These are phyloP conservation scores for Julus scandinavius DNA, from an alignment of 2,888 invertebrate genomes.

Conservation along the genomic window DNA sequence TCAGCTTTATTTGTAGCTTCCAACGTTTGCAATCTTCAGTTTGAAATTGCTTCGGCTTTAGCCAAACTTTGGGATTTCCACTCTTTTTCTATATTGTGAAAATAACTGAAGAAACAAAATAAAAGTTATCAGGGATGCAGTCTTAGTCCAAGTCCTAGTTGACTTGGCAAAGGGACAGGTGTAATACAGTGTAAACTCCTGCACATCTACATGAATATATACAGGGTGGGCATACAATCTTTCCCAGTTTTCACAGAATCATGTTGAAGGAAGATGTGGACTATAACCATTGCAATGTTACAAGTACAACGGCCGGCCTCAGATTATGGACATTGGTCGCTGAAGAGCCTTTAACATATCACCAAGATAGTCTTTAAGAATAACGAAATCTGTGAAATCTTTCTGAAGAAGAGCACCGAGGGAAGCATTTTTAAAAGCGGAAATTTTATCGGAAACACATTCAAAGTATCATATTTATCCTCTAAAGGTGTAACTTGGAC, in stretches of 20 bases:
- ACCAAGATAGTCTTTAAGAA: neutral
- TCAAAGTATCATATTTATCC: neutral
- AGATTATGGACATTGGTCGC: neutral
- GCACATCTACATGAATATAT: no score
- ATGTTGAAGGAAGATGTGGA: no score
- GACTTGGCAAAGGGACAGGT: no score
- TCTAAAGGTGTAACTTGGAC: neutral
- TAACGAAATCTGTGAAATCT: neutral
- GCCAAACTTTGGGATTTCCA: neutral
- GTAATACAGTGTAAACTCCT: no score
- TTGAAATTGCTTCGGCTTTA: constrained; percentile 10
- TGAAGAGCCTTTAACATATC: neutral
- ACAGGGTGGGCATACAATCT: no score
- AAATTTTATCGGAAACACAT: neutral
- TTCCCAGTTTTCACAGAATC: neutral
- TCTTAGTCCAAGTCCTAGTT: no score
- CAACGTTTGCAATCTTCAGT: neutral
- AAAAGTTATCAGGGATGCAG: neutral
- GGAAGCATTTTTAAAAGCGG: neutral
- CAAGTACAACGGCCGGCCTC: neutral
- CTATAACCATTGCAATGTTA: neutral
- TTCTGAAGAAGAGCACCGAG: neutral
- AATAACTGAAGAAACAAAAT: neutral
- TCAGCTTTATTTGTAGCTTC: neutral
- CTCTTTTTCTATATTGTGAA: neutral